Conservation (phyloP, 2,797 vertebrate species). For the Okamejei kenojei region DNA sequence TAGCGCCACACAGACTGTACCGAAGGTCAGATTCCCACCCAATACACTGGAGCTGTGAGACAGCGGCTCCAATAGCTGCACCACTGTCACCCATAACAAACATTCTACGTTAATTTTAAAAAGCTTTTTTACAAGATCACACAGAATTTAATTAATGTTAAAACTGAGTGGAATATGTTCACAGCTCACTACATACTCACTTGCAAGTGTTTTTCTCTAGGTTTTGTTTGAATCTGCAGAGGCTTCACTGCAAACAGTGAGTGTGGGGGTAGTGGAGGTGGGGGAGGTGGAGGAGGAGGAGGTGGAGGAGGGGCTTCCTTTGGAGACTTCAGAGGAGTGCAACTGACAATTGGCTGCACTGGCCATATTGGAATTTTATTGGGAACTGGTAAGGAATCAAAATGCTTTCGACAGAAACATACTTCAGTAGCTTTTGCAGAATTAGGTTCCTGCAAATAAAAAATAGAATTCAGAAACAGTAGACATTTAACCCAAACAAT, state of each 20-base stretch:
- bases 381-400: not conserved
- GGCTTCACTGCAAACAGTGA: conserved; percentile 46
- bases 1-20: too few relatives aligned
- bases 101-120: not conserved
- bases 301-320: conserved; percentile 44
- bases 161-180: not conserved
- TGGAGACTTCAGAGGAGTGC: not conserved
- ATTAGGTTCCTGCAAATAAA: conserved; percentile 8
- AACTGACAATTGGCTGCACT: conserved; percentile 23
- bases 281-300: conserved; percentile 36
- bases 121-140: not conserved
- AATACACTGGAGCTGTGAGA: too few relatives aligned
- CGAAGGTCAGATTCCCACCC: too few relatives aligned
- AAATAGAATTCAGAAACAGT: not conserved
- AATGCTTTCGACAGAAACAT: not conserved
- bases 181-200: not conserved
- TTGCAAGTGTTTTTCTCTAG: not conserved
- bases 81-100: not conserved
- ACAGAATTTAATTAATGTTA: not conserved
- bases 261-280: conserved; percentile 40
- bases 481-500: not conserved
- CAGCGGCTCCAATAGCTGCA: too few relatives aligned
- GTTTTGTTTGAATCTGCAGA: conserved; percentile 43
- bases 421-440: not conserved
- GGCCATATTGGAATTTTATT: conserved; percentile 29